Conservation (phyloP, 1,140 invertebrate species). For the Drosophila punjabiensis region DNA sequence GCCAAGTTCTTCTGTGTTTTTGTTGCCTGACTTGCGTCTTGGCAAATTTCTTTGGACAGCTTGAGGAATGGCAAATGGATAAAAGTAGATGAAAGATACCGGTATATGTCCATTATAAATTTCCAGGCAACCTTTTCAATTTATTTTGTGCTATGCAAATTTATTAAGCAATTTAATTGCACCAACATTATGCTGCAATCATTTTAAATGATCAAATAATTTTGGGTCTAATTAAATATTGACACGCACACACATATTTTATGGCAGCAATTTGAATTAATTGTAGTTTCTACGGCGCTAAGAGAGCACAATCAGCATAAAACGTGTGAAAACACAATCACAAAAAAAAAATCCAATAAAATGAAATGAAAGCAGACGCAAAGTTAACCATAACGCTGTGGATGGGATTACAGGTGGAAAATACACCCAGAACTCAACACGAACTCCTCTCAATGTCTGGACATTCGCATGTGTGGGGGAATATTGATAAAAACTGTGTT, state of each 20-base stretch:
- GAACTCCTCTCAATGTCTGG: not conserved
- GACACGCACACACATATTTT: slow-evolving; percentile 54
- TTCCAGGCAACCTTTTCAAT: not conserved
- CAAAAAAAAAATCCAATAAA: slow-evolving; percentile 50
- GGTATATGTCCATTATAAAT: slow-evolving; percentile 19
- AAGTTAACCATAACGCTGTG: slow-evolving; percentile 10
- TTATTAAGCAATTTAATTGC: slow-evolving; percentile 24
- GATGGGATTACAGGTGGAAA: slow-evolving; percentile 5
- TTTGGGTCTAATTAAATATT: slow-evolving; percentile 60
- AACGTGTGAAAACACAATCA: slow-evolving; percentile 52
- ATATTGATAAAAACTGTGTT: slow-evolving; percentile 36
- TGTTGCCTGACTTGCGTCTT: slow-evolving; percentile 22
- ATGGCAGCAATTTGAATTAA: slow-evolving; percentile 70
- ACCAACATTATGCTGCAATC: slow-evolving; percentile 5
- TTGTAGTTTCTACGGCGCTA: slow-evolving; percentile 43
- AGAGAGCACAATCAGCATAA: slow-evolving; percentile 70
- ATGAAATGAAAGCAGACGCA: slow-evolving; percentile 36
- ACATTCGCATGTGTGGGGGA: slow-evolving; percentile 3
- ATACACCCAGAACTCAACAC: not conserved
- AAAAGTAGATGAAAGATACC: slow-evolving; percentile 33
- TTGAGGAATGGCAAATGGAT: slow-evolving; percentile 45
- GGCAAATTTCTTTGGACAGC: slow-evolving; percentile 48
- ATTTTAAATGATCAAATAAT: slow-evolving; percentile 53
- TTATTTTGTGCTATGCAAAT: slow-evolving; percentile 18
- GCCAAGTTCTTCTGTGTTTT: slow-evolving; percentile 26